A percentile compares a stretch with the other conserved stretches of the same genome.
These are phyloP conservation scores for Oscheius sp. DNA, from an alignment of 2,888 invertebrate genomes.

Conservation along the genomic window DNA sequence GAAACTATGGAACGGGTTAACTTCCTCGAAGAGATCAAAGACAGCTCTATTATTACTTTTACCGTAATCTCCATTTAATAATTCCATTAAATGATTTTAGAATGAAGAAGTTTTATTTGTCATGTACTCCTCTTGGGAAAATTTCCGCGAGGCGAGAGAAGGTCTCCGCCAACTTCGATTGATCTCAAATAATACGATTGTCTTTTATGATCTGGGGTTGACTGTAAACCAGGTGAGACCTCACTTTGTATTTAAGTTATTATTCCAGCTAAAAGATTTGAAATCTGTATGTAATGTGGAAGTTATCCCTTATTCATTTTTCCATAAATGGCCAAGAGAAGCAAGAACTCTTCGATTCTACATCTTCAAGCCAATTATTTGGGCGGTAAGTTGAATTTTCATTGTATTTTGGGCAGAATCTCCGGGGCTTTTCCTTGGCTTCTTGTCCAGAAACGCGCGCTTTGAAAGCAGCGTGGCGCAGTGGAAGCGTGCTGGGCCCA, in stretches of 20 bases:
- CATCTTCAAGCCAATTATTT: background rate
- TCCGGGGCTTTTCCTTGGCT: too few relatives aligned
- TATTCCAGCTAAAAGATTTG: background rate
- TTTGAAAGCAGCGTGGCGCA: conserved; percentile 86
- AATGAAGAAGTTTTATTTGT: background rate
- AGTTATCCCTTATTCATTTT: background rate
- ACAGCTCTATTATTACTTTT: background rate
- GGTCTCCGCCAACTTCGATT: background rate
- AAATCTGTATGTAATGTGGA: background rate
- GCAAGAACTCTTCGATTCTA: background rate
- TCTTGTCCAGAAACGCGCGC: too few relatives aligned
- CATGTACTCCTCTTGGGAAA: background rate
- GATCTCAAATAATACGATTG: background rate
- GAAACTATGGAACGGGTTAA: background rate
- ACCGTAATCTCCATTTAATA: background rate
- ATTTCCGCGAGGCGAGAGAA: background rate
- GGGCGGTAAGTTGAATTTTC: background rate
- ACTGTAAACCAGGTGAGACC: background rate
- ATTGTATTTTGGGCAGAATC: too few relatives aligned
- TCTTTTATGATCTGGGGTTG: background rate
- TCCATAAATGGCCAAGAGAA: background rate
- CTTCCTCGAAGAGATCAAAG: background rate
- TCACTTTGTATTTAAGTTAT: background rate
- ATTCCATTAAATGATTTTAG: background rate
- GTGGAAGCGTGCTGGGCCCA: conserved; percentile 86